Evolutionary conservation across 2,797 vertebrate genomes (phyloP), one percentile per base, ranked within the genome.

Genomic region (Labroides dimidiatus): DNA sequence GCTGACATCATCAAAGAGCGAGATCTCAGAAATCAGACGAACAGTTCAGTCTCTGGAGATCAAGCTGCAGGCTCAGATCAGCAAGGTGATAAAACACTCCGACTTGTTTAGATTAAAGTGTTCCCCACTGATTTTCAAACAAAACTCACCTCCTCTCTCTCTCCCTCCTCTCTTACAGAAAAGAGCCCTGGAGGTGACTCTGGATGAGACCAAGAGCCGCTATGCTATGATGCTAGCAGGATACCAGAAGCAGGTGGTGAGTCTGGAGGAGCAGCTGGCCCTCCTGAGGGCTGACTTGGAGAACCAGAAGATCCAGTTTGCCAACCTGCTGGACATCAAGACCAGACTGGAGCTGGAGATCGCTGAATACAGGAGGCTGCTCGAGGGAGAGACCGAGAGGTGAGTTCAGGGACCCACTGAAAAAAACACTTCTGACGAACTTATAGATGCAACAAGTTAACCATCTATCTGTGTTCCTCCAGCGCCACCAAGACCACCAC

Each of bases 281-380:
- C 85, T 91, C 41, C 89, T 95, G 41, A 78, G 89, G 9, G 10
- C 19, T 0, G 89, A 94, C 56, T 81, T 92, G 41, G 89, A 91
- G 56, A 78, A 72, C 0, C 94, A 95, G 81, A 70, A 75, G 49
- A 77, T 84, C 0, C 90, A 91, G 61, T 95, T 94, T 72, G 60
- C 89, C 50, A 67, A 84, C 16, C 91, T 95, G 42, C 82, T 95
- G 75, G 92, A 94, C 0, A 86, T 93, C 41, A 93, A 93, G 79
- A 91, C 87, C 55, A 83, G 90, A 19, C 87, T 96, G 80, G 94
- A 95, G 87, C 2, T 92, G 4, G 93, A 95, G 91, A 95, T 95
- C 24, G 78, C 80, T 0, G 93, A 94, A 2, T 95, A 95, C 89
- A 85, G 92, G 41, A 90, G 91, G 30, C 93, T 95, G 36, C 81